A percentile compares a stretch with the other conserved stretches of the same genome.
phyloP scores from a whole-genome alignment of 2,888 invertebrate species.

The Eucera pruinosa region DNA sequence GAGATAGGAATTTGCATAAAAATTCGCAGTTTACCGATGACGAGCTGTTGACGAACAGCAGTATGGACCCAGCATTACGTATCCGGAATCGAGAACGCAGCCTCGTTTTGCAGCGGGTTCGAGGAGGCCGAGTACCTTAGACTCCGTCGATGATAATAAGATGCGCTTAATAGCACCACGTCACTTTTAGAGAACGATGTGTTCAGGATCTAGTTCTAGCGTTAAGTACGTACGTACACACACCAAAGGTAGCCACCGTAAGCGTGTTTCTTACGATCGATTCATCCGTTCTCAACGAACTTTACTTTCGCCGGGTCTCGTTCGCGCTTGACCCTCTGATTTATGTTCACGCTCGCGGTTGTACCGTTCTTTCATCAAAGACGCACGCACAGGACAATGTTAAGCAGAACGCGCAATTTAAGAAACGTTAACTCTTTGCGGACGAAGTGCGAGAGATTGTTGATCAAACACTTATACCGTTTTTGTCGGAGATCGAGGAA shows the following conservation, averaged over 20 bases:
- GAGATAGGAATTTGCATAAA: too few relatives aligned
- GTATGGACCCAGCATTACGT: too few relatives aligned
- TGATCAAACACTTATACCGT: too few relatives aligned
- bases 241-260: slow-evolving; percentile 37
- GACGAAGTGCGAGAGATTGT: too few relatives aligned
- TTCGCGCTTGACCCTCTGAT: background rate
- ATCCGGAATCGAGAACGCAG: slow-evolving; percentile 9
- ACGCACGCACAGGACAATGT: background rate
- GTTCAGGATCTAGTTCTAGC: slow-evolving; percentile 74
- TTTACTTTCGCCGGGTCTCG: slow-evolving; percentile 1
- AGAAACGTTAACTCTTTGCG: too few relatives aligned
- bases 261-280: slow-evolving; percentile 37
- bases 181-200: slow-evolving; percentile 73
- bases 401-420: too few relatives aligned
- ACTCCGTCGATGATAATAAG: slow-evolving; percentile 72
- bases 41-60: too few relatives aligned
- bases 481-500: too few relatives aligned
- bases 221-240: slow-evolving; percentile 63
- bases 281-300: slow-evolving; percentile 13
- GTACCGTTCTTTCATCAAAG: background rate
- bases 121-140: slow-evolving; percentile 60
- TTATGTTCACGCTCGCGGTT: background rate
- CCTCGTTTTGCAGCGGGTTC: slow-evolving; percentile 29
- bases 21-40: too few relatives aligned
- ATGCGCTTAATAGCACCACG: slow-evolving; percentile 72